Percentiles rank a stretch among this genome's conserved stretches.
phyloP scores from a whole-genome alignment of 2,797 vertebrate genomes.

The Pseudomugil tenellus region DNA sequence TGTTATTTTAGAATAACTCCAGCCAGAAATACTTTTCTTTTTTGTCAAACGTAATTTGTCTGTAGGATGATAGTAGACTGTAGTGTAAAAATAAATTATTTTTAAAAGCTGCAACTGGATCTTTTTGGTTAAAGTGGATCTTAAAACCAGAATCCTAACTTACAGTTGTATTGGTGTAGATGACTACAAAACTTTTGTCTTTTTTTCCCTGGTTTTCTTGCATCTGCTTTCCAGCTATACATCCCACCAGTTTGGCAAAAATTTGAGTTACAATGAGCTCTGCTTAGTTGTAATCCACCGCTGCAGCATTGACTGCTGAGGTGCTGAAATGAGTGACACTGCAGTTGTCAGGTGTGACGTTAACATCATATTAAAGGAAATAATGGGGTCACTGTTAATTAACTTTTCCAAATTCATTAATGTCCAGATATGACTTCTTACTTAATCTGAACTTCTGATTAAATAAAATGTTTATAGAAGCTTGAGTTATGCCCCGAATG shows the following conservation, averaged over 20 bases:
- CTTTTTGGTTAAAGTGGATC: too few species aligned
- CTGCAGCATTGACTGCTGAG: too few species aligned
- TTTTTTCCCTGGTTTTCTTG: too few species aligned
- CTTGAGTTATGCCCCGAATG: neutral
- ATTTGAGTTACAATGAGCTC: neutral
- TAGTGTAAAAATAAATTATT: too few species aligned
- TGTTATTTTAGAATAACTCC: too few species aligned
- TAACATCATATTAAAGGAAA: neutral
- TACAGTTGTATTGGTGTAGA: too few species aligned
- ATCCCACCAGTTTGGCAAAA: neutral
- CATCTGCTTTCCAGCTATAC: neutral
- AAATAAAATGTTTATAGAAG: constrained; percentile 8
- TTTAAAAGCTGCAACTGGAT: too few species aligned
- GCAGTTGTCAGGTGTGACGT: neutral
- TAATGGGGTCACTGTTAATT: neutral
- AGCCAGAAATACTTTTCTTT: too few species aligned
- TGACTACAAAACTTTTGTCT: too few species aligned
- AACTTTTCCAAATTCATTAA: neutral
- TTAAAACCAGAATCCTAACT: too few species aligned
- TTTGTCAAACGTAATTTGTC: too few species aligned
- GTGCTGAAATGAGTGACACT: neutral
- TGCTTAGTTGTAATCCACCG: neutral
- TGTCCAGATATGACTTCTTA: neutral
- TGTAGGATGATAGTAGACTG: too few species aligned
- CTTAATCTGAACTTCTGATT: constrained; percentile 1